These are phyloP conservation scores for Lampropteryx suffumata DNA, from an alignment of 2,888 invertebrate species.

Conservation along the genomic window DNA sequence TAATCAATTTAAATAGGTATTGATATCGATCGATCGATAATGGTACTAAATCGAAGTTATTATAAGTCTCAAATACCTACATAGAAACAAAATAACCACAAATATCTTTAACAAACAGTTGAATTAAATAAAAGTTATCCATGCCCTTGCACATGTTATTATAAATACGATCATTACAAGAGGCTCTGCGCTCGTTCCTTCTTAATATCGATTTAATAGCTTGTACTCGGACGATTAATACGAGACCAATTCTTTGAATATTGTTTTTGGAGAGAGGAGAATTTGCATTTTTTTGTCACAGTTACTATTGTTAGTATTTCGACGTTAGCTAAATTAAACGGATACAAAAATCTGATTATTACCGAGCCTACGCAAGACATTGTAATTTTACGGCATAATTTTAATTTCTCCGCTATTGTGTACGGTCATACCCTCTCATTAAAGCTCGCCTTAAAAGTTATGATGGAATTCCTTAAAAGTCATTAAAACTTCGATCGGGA, in stretches of 20 bases:
- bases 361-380: conserved; percentile 29
- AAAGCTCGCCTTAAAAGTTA: conserved; percentile 45
- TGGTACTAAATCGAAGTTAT: too few species aligned
- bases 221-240: conserved; percentile 68
- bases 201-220: conserved; percentile 76
- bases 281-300: conserved; percentile 6
- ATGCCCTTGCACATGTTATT: conserved; percentile 66
- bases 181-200: conserved; percentile 70
- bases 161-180: conserved; percentile 80
- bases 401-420: conserved; percentile 43
- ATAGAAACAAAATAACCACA: too few species aligned
- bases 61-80: too few species aligned
- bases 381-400: conserved; percentile 54
- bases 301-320: background rate
- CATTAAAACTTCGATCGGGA: conserved; percentile 52
- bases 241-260: conserved; percentile 47
- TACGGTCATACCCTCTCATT: conserved; percentile 26
- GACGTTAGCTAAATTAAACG: too few species aligned
- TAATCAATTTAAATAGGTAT: too few species aligned
- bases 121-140: conserved; percentile 1
- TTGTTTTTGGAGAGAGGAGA: conserved; percentile 8
- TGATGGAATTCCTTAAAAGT: conserved; percentile 54
- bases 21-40: too few species aligned
- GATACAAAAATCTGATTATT: background rate
- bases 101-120: background rate